These are phyloP conservation scores for Sakesphorus luctuosus DNA, from an alignment of 2,113 vertebrate species.

Conservation along the genomic window DNA sequence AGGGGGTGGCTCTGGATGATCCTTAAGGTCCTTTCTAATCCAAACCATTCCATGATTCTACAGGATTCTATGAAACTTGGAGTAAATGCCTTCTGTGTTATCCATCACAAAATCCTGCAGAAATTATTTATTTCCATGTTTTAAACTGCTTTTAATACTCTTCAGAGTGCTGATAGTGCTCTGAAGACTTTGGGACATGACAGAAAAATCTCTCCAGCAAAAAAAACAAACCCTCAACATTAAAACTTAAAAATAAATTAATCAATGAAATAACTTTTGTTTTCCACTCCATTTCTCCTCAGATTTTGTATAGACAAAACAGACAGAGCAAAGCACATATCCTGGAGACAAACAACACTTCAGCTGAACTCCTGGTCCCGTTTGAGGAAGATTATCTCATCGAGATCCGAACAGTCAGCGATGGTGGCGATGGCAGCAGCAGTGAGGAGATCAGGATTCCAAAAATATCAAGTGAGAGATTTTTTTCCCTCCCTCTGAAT, in stretches of 20 bases:
- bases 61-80: background rate
- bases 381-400: constrained; percentile 88
- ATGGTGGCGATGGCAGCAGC: constrained; percentile 88
- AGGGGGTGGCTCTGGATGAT: background rate
- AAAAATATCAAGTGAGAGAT: constrained; percentile 82
- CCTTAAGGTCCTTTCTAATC: background rate
- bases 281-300: background rate
- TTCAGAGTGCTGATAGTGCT: background rate
- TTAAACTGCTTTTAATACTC: background rate
- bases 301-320: constrained; percentile 87
- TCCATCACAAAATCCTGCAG: background rate
- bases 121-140: background rate
- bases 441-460: constrained; percentile 89
- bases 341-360: constrained; percentile 88
- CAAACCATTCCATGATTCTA: background rate
- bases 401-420: constrained; percentile 86
- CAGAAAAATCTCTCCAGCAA: background rate
- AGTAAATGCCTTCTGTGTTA: background rate
- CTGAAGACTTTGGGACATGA: background rate
- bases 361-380: constrained; percentile 84
- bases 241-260: background rate
- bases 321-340: constrained; percentile 80
- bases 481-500: background rate
- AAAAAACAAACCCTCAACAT: background rate
- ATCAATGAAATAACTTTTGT: background rate